Base-by-base conservation (phyloP, 2,113 vertebrate species). In the Corydoras maculifer region DNA sequence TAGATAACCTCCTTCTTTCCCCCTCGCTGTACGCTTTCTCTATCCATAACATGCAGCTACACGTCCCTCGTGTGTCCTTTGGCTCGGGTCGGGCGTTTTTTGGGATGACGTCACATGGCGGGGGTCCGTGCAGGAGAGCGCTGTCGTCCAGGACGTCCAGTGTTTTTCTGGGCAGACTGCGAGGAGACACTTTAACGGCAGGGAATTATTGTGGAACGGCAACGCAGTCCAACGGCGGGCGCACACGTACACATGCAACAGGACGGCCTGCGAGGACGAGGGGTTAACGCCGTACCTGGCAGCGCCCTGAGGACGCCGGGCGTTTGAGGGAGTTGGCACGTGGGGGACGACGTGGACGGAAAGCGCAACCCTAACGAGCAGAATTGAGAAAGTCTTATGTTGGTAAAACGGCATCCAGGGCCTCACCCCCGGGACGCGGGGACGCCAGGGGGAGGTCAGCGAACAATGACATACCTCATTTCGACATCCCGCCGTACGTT, bases 91-190 rank as follows among this genome's bases (percentile, higher is more conserved):
- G 59, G 73, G 68, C 71, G 55, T 71, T 69, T 66, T 69, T 66
- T 65, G 18, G 14, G 35, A 81, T 66, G 69, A 64, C 14, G 69
- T 72, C 69, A 13, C n/a, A 13, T 74, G 58, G 64, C 62, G 57
- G 65, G 76, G 53, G 54, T 51, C 32, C 72, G 60, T 65, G 71
- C 67, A 63, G 65, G 58, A 25, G 66, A 68, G 73, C 76, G 69
- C 58, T 66, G 65, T 62, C 53, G 61, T 62, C 66, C 35, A 18
- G 71, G 65, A 73, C 60, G 50, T 69, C 62, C 73, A 62, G 50
- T 73, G 73, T 83, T 82, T 84, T 85, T 79, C 76, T 82, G 81
- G 78, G 79, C 76, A 83, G 80, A 81, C 77, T 76, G 64, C 8
- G 58, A 78, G 77, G 79, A 82, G 77, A 84, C 78, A 7, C 35